Conservation (phyloP, 2,113 vertebrate genomes). For the Actenoides hombroni region DNA sequence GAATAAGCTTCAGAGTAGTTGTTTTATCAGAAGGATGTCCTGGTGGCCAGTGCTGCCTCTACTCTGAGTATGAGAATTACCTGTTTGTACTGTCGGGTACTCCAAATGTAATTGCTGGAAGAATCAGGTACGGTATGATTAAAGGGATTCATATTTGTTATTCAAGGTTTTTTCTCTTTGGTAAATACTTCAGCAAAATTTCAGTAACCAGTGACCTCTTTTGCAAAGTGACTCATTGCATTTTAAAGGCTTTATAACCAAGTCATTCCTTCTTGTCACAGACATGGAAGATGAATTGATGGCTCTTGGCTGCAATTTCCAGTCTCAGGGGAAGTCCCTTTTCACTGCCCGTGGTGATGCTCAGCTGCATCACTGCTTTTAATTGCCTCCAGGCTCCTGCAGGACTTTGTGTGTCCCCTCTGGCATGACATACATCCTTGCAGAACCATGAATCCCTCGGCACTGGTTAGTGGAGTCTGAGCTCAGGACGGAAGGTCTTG, state of each 20-base stretch:
- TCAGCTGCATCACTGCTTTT: neutral
- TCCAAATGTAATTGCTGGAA: neutral
- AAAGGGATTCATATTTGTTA: neutral
- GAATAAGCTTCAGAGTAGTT: neutral
- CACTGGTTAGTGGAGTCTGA: neutral
- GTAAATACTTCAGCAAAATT: neutral
- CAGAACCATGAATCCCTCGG: neutral
- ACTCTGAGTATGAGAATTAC: neutral
- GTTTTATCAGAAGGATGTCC: neutral
- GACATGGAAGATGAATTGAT: conserved; percentile 13
- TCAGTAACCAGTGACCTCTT: conserved; percentile 5
- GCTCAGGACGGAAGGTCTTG: neutral
- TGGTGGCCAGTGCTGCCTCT: neutral
- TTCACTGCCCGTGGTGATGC: conserved; percentile 13
- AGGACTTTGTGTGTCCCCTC: conserved; percentile 33
- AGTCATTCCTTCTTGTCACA: conserved; percentile 14
- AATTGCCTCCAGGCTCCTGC: conserved; percentile 52
- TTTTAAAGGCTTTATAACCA: conserved; percentile 38
- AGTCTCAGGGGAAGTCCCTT: conserved; percentile 8
- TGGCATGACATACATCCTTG: conserved; percentile 49
- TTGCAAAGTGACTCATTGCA: conserved; percentile 13
- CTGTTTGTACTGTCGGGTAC: neutral
- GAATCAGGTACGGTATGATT: neutral
- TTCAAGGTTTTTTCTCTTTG: neutral
- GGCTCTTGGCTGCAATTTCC: neutral